Conservation (phyloP, 2,113 vertebrate species). For the Phalacrocorax carbo region DNA sequence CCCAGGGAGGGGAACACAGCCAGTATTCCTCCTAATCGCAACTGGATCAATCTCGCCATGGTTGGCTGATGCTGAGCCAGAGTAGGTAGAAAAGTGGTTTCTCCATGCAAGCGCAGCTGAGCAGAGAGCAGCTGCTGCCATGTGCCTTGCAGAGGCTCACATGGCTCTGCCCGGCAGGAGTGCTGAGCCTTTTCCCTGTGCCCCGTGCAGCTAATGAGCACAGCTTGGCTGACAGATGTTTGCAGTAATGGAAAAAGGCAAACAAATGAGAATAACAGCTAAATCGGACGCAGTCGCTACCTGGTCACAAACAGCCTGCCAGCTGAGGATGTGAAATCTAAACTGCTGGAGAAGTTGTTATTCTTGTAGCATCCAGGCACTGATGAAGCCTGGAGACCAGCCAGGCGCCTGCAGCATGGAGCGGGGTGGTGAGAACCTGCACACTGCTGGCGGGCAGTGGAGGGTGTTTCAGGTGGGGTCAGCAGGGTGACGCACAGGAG, state of each 20-base stretch:
- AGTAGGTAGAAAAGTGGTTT: background rate
- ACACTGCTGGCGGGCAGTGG: background rate
- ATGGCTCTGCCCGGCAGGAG: background rate
- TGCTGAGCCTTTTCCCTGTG: background rate
- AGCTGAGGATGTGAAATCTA: background rate
- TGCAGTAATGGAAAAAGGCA: background rate
- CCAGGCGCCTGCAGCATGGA: fast-evolving
- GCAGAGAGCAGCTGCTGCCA: background rate
- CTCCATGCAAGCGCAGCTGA: background rate
- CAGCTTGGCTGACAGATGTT: background rate
- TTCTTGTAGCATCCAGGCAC: background rate
- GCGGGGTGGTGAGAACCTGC: fast-evolving
- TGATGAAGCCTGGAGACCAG: fast-evolving
- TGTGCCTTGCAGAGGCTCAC: background rate
- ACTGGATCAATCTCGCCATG: fast-evolving
- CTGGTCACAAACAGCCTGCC: background rate
- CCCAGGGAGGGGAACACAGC: background rate
- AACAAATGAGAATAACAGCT: background rate
- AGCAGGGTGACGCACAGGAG: background rate
- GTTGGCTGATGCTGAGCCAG: background rate
- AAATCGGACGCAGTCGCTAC: background rate
- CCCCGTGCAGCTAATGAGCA: background rate
- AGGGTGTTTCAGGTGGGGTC: too few species aligned
- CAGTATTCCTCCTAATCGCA: background rate
- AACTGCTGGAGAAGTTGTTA: background rate